These are phyloP conservation scores for Hydraecia micacea DNA, from an alignment of 2,888 invertebrate genomes.

Conservation along the genomic window DNA sequence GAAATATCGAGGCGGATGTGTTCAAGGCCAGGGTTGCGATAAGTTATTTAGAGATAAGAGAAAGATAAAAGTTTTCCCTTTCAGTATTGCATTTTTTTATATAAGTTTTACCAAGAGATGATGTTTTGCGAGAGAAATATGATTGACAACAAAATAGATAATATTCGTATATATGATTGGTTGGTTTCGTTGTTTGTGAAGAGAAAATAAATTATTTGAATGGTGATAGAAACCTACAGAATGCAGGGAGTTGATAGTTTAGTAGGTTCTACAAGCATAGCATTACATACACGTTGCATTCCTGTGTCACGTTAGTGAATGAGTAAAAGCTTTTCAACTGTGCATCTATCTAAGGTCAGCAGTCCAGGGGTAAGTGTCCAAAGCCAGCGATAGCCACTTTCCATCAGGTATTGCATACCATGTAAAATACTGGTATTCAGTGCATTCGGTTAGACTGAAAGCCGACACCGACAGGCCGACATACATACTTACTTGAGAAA, in stretches of 20 bases:
- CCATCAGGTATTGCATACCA: neutral
- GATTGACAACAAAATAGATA: neutral
- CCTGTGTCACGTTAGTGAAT: neutral
- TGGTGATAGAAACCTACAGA: neutral
- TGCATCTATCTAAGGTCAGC: neutral
- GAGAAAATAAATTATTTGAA: no score
- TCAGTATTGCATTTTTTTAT: neutral
- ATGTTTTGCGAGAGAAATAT: neutral
- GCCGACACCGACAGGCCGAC: no score
- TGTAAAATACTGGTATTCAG: no score
- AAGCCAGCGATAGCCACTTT: conserved; percentile 19
- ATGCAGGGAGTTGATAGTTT: no score
- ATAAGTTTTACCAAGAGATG: neutral
- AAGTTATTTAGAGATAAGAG: neutral
- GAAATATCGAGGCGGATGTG: conserved; percentile 25
- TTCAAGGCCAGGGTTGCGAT: conserved; percentile 42
- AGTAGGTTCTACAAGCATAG: neutral
- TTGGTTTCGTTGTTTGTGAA: no score
- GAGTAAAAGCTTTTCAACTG: neutral
- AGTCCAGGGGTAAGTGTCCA: neutral
- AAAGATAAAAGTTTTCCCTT: neutral
- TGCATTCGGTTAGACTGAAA: no score
- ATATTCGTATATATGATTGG: no score
- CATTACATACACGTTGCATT: neutral
- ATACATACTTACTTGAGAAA: no score